These are phyloP conservation scores for Mylabris phalerata DNA, from an alignment of 1,140 invertebrate genomes.

Conservation along the genomic window DNA sequence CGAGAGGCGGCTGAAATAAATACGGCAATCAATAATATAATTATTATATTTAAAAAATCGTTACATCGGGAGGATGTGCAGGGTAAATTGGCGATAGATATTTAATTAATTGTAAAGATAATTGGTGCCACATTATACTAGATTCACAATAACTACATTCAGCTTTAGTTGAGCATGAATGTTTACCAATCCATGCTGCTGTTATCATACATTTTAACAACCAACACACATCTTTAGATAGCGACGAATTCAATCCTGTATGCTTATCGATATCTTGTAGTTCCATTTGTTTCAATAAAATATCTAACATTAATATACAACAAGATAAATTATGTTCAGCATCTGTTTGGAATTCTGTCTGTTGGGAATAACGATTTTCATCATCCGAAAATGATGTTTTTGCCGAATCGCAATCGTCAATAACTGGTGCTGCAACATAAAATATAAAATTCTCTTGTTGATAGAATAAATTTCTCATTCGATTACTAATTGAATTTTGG, in stretches of 20 bases:
- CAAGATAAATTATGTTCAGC: conserved; percentile 78
- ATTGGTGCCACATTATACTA: conserved; percentile 87
- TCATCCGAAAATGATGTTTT: conserved; percentile 69
- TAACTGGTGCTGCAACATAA: conserved; percentile 49
- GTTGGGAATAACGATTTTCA: conserved; percentile 52
- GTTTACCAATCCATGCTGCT: conserved; percentile 64
- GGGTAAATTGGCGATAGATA: conserved; percentile 70
- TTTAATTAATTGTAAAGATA: conserved; percentile 71
- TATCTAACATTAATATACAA: conserved; percentile 94
- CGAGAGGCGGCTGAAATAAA: conserved; percentile 48
- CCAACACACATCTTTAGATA: conserved; percentile 68
- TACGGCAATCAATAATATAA: neutral
- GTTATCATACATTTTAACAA: conserved; percentile 78
- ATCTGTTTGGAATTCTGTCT: conserved; percentile 55
- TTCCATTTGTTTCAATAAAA: conserved; percentile 94
- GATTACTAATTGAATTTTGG: conserved; percentile 50
- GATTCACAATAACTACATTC: conserved; percentile 91
- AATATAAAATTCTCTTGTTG: neutral
- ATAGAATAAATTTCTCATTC: neutral
- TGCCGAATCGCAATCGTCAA: conserved; percentile 58
- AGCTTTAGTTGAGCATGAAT: conserved; percentile 56
- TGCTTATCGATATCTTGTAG: conserved; percentile 85
- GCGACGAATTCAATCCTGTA: conserved; percentile 66
- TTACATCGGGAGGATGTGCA: conserved; percentile 71
- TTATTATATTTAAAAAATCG: conserved; percentile 28